These are phyloP conservation scores for Jaculus jaculus DNA, from an alignment of 2,113 vertebrate genomes.

Conservation along the genomic window DNA sequence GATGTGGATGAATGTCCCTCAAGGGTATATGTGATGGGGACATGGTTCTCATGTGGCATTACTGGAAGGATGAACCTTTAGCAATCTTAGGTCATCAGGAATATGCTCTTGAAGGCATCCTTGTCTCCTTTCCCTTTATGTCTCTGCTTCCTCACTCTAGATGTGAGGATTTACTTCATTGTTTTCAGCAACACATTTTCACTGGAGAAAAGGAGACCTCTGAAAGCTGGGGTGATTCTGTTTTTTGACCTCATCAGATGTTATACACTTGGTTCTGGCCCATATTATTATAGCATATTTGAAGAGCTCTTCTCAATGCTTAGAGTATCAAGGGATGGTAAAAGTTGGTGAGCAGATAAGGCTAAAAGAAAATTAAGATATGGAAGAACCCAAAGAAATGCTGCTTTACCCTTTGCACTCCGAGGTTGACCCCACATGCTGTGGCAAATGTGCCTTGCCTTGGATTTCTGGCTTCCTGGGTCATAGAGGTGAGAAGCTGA, in stretches of 20 bases:
- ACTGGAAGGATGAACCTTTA: too few relatives aligned
- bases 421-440: fast-evolving
- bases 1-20: neutral
- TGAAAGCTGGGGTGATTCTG: neutral
- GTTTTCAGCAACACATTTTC: neutral
- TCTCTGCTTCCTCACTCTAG: neutral
- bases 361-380: neutral
- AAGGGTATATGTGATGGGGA: neutral
- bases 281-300: neutral
- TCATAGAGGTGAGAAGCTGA: neutral
- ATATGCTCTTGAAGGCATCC: neutral
- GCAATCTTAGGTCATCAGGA: neutral
- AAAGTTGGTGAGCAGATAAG: neutral
- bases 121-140: neutral
- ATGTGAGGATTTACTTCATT: neutral
- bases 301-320: neutral
- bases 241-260: neutral
- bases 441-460: neutral
- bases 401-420: neutral
- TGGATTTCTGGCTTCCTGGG: neutral
- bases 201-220: neutral
- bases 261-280: neutral
- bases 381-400: neutral
- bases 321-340: neutral
- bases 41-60: neutral